Evolutionary conservation across 1,140 invertebrate genomes (phyloP).

Genomic region (Teleopsis dalmanni): DNA sequence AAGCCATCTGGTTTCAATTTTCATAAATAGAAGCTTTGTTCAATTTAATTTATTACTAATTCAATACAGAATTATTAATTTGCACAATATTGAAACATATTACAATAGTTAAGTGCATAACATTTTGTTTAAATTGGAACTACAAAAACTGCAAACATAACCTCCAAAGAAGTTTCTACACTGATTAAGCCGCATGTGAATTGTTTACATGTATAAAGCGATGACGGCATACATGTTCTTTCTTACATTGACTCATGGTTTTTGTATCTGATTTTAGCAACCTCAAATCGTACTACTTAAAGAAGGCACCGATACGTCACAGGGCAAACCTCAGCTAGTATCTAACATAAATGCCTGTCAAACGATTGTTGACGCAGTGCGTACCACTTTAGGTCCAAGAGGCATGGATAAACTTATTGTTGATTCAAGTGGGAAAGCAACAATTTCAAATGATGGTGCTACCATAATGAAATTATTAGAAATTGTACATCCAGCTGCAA

Average conservation of each 20-base stretch:
- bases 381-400: constrained; percentile 94
- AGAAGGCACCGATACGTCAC: constrained; percentile 94
- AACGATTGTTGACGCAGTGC: constrained; percentile 84
- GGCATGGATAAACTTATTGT: constrained; percentile 99
- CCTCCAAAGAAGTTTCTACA: too few species aligned
- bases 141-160: too few species aligned
- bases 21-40: too few species aligned
- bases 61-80: too few species aligned
- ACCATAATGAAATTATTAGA: constrained; percentile 97
- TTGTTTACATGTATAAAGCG: too few species aligned
- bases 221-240: not conserved
- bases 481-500: constrained; percentile 96
- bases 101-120: too few species aligned
- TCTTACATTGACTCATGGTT: too few species aligned
- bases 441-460: constrained; percentile 99
- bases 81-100: too few species aligned
- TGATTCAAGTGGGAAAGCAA: constrained; percentile 76
- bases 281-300: constrained; percentile 96
- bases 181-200: too few species aligned
- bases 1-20: too few species aligned
- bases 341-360: constrained; percentile 99
- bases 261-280: constrained; percentile 59
- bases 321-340: constrained; percentile 92
- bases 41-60: too few species aligned
- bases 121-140: too few species aligned